Conservation (phyloP, 2,888 invertebrate species). For the Priocnemis perturbator region DNA sequence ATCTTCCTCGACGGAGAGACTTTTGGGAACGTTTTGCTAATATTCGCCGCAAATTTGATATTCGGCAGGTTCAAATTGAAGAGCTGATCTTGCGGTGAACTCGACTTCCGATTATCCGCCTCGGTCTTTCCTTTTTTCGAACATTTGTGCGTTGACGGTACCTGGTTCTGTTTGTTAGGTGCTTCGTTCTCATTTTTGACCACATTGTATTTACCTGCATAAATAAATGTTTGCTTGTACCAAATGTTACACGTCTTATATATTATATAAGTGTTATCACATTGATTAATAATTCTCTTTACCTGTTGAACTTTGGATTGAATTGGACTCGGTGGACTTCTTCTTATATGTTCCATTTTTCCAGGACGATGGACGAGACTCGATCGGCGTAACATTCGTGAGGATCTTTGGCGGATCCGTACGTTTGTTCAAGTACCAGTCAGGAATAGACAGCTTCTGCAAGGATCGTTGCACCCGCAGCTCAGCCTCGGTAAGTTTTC, state of each 20-base stretch:
- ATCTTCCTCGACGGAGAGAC: conserved; percentile 61
- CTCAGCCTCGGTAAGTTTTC: conserved; percentile 59
- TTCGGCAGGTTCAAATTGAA: conserved; percentile 23
- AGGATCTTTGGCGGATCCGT: conserved; percentile 57
- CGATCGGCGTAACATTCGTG: conserved; percentile 50
- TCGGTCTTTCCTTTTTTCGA: too few relatives aligned
- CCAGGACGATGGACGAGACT: conserved; percentile 57
- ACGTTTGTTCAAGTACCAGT: conserved; percentile 61
- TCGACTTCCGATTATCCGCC: too few relatives aligned
- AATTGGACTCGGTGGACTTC: neutral
- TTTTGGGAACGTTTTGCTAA: conserved; percentile 59
- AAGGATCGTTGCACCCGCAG: conserved; percentile 55
- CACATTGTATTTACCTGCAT: conserved; percentile 11
- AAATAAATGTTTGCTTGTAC: neutral
- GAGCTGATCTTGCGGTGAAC: neutral
- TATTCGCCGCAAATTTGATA: conserved; percentile 13
- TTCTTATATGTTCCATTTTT: conserved; percentile 21
- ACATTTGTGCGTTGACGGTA: neutral
- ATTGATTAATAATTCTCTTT: neutral
- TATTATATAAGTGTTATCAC: too few relatives aligned
- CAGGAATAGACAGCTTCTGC: conserved; percentile 57
- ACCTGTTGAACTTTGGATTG: conserved; percentile 5
- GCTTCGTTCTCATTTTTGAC: neutral
- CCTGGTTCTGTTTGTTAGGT: neutral
- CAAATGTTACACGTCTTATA: too few relatives aligned